phyloP scores from a whole-genome alignment of 2,113 vertebrate genomes.

The Antechinus stuartii region DNA sequence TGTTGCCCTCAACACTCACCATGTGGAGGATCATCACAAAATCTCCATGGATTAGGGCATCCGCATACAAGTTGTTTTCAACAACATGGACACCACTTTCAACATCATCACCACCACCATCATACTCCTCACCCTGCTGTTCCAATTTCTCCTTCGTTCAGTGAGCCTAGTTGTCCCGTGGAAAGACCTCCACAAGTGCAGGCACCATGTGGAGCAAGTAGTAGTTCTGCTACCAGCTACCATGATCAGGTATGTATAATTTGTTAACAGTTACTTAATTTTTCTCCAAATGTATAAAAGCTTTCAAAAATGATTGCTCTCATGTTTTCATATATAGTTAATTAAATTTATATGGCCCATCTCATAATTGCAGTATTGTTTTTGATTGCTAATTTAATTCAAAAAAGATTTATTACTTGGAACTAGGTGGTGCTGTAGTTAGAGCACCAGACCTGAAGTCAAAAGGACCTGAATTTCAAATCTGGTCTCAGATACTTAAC shows the following conservation, averaged over 20 bases:
- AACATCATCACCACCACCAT: slow-evolving; percentile 92
- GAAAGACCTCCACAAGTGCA: slow-evolving; percentile 92
- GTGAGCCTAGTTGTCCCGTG: slow-evolving; percentile 92
- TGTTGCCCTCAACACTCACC: slow-evolving; percentile 99
- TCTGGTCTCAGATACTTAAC: no score
- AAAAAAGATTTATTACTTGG: neutral
- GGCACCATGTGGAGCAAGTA: slow-evolving; percentile 89
- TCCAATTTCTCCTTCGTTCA: slow-evolving; percentile 89
- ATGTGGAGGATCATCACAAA: slow-evolving; percentile 92
- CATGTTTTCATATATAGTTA: slow-evolving; percentile 17
- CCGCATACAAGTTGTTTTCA: slow-evolving; percentile 94
- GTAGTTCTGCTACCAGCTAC: slow-evolving; percentile 86
- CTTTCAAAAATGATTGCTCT: neutral
- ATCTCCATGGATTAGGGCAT: slow-evolving; percentile 91
- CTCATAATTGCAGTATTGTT: neutral
- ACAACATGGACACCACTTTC: slow-evolving; percentile 89
- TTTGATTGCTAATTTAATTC: neutral
- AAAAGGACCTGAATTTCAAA: no score
- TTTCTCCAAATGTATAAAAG: neutral
- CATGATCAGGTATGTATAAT: slow-evolving; percentile 88
- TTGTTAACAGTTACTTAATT: neutral
- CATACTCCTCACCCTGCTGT: slow-evolving; percentile 89
- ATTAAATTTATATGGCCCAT: slow-evolving; percentile 4
- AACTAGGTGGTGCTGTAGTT: no score
- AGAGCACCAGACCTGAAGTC: no score